Evolutionary conservation across 2,113 vertebrate species (phyloP).

Genomic region (Phocoena phocoena): DNA sequence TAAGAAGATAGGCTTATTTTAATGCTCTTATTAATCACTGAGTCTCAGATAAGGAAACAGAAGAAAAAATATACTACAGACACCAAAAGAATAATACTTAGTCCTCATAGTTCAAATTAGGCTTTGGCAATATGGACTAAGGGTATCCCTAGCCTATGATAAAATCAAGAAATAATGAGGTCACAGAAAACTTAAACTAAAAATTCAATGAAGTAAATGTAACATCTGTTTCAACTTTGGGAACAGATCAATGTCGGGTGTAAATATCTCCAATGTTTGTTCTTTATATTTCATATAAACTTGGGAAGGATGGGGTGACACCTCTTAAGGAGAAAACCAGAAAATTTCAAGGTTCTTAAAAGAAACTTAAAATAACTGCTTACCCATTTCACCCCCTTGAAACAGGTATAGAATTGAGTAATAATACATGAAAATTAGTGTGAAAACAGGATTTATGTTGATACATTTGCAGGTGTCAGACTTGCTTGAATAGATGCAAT

Average conservation of each 20-base stretch:
- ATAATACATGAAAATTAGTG: constrained; percentile 30
- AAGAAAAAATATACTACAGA: neutral
- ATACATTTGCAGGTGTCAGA: neutral
- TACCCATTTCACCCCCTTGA: neutral
- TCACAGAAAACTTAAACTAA: neutral
- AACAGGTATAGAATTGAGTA: neutral
- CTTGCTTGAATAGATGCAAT: neutral
- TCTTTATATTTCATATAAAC: neutral
- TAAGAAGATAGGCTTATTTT: neutral
- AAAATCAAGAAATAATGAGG: constrained; percentile 49
- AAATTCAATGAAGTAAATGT: constrained; percentile 1
- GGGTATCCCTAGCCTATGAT: neutral
- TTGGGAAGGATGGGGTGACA: neutral
- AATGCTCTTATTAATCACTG: neutral
- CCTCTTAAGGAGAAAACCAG: neutral
- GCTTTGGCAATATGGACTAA: neutral
- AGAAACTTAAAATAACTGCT: neutral
- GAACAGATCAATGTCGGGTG: constrained; percentile 46
- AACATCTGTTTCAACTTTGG: constrained; percentile 1
- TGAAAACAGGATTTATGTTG: constrained; percentile 37
- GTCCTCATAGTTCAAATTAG: constrained; percentile 7
- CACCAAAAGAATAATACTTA: neutral
- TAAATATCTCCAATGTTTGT: neutral
- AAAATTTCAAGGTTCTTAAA: neutral
- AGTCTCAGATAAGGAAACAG: neutral